These are phyloP conservation scores for Laspeyria flexula DNA, from an alignment of 2,888 invertebrate species.

Conservation along the genomic window DNA sequence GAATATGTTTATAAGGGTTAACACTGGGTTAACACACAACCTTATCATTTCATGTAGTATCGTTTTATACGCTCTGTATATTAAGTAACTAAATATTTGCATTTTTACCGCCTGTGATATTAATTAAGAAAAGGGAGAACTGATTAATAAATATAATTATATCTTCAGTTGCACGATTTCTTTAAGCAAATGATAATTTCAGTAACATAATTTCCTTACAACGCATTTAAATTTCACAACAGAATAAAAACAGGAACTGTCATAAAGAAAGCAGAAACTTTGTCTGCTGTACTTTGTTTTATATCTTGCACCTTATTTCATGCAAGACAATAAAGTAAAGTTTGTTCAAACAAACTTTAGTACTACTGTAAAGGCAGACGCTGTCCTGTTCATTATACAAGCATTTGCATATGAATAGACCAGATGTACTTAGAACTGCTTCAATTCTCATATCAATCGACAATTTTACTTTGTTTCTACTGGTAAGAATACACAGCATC, in stretches of 20 bases:
- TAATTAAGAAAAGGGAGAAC: no score
- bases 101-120: no score
- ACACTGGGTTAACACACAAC: no score
- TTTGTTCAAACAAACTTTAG: conserved; percentile 40
- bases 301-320: conserved; percentile 43
- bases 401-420: conserved; percentile 47
- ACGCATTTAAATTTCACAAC: conserved; percentile 12
- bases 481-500: no score
- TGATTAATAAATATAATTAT: no score
- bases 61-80: no score
- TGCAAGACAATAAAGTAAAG: conserved; percentile 48
- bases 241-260: conserved; percentile 20
- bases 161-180: no score
- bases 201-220: no score
- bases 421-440: conserved; percentile 26
- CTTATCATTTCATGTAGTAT: no score
- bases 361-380: conserved; percentile 9
- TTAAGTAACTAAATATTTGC: no score
- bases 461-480: conserved; percentile 1
- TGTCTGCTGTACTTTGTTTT: conserved; percentile 41
- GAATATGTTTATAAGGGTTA: no score
- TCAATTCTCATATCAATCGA: conserved; percentile 18
- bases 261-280: conserved; percentile 31
- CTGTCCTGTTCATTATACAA: conserved; percentile 29
- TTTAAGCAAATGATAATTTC: no score